Base-by-base conservation (phyloP, 2,888 invertebrate species). In the Microctonus aethiopoides region DNA sequence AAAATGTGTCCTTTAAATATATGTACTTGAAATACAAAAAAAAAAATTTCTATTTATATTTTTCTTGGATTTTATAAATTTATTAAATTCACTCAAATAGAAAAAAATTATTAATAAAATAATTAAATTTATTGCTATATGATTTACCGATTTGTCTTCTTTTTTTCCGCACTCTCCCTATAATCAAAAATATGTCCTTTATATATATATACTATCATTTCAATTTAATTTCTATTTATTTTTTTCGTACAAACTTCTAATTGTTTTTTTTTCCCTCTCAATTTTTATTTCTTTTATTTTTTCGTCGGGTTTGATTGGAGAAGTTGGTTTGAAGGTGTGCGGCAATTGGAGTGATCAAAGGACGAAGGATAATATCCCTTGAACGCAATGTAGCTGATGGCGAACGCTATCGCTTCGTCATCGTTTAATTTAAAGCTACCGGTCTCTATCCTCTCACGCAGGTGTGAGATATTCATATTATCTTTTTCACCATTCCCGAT, bases 371-470 rank as follows among this genome's bases (percentile, higher is more conserved):
- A 67, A 66, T 70, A 70, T 70, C 66, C 56, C 46, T 56, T 22
- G 41, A 20, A 67, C 29, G 66, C 36, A 32, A 59, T 66, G 57
- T 46, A 7, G 52, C 22, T 34, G n/a, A n/a, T n/a, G 34, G 46
- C 26, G 24, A 46, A 46, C 46, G 46, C n/a, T 46, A 63, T 51
- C 70, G 70, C 70, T 56, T 67, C 66, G 70, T 70, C 70, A 70
- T 70, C 70, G 70, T 70, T 70, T 70, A 70, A 70, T 70, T 70
- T 70, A 70, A 70, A 70, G 70, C 70, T 70, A 70, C 70, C 70
- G 70, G 70, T 70, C 62, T 70, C 65, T 70, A 69, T 59, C 39
- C 41, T 56, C 51, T 51, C 57, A 57, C 61, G 66, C 70, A 70
- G 70, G 70, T 70, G 70, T 70, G 62, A 70, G 66, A 60, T 39